These are phyloP conservation scores for Stenichneumon culpator DNA, from an alignment of 2,888 invertebrate genomes.

Conservation along the genomic window DNA sequence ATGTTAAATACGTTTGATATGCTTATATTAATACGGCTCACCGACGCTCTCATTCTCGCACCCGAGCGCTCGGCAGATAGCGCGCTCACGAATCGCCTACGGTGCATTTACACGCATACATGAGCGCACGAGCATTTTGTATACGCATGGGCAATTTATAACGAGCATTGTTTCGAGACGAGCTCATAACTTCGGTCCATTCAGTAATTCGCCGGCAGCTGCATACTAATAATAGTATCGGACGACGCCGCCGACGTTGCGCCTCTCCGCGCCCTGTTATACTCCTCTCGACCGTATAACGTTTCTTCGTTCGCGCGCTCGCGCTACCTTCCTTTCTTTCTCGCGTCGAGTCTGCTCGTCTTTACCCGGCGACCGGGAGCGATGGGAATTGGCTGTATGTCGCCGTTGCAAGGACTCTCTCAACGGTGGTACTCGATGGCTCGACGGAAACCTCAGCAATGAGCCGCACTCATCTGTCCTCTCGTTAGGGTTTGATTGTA, in stretches of 20 bases:
- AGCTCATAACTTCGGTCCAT: constrained; percentile 76
- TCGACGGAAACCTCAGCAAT: constrained; percentile 40
- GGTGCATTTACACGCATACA: constrained; percentile 11
- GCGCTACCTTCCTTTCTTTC: constrained; percentile 34
- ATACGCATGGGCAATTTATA: constrained; percentile 19
- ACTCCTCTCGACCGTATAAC: constrained; percentile 35
- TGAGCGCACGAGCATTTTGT: neutral
- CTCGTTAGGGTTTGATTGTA: constrained; percentile 47
- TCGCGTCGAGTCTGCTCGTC: constrained; percentile 6
- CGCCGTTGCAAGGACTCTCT: neutral
- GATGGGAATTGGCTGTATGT: constrained; percentile 5
- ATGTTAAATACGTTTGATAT: neutral
- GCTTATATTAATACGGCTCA: constrained; percentile 7
- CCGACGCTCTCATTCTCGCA: constrained; percentile 29
- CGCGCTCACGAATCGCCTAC: constrained; percentile 32
- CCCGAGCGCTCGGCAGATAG: constrained; percentile 23
- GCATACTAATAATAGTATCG: constrained; percentile 82
- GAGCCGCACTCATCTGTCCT: constrained; percentile 17
- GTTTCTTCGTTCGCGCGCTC: constrained; percentile 44
- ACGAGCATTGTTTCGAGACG: constrained; percentile 78
- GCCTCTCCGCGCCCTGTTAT: constrained; percentile 23
- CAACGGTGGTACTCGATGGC: neutral
- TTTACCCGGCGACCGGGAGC: neutral
- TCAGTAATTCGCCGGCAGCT: constrained; percentile 81
- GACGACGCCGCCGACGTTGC: constrained; percentile 72